Evolutionary conservation across 2,113 vertebrate genomes (phyloP).

Genomic region (Scomber scombrus): DNA sequence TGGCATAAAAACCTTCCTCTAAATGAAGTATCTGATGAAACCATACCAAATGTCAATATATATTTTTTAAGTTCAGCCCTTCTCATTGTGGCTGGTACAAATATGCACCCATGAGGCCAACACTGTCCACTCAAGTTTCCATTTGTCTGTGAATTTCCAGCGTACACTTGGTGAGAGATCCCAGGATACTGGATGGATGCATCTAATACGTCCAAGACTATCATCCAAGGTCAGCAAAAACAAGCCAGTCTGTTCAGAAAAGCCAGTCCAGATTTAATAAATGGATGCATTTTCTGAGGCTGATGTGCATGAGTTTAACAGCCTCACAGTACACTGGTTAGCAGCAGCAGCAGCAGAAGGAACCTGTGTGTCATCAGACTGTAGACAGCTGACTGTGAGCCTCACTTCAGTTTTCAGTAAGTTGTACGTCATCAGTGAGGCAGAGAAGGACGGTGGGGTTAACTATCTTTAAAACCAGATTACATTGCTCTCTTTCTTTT

Average conservation of each 20-base stretch:
- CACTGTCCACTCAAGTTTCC: constrained; percentile 60
- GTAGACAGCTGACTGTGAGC: constrained; percentile 61
- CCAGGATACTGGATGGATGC: constrained; percentile 21
- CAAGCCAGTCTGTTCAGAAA: constrained; percentile 15
- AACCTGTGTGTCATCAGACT: constrained; percentile 70
- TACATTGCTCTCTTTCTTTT: constrained; percentile 11
- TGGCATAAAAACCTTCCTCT: constrained; percentile 46
- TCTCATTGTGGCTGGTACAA: constrained; percentile 35
- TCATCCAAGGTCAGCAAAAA: constrained; percentile 35
- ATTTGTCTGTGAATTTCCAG: constrained; percentile 46
- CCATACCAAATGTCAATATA: too few species aligned
- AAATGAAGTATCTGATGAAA: constrained; percentile 18
- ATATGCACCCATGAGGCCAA: constrained; percentile 46
- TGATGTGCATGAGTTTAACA: constrained; percentile 13
- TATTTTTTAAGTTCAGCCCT: constrained; percentile 32
- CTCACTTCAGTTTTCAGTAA: constrained; percentile 62
- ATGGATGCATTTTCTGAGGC: constrained; percentile 46
- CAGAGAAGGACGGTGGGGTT: constrained; percentile 18
- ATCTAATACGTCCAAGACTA: constrained; percentile 31
- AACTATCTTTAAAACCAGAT: constrained; percentile 28
- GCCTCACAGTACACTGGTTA: constrained; percentile 47
- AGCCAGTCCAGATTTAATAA: constrained; percentile 45
- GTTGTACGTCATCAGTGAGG: constrained; percentile 50
- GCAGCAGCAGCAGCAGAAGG: constrained; percentile 69
- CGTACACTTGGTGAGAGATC: constrained; percentile 50